Percentiles rank a stretch among this genome's conserved stretches.
phyloP scores from a whole-genome alignment of 2,888 invertebrate species.

The Trichogramma dendrolimi region DNA sequence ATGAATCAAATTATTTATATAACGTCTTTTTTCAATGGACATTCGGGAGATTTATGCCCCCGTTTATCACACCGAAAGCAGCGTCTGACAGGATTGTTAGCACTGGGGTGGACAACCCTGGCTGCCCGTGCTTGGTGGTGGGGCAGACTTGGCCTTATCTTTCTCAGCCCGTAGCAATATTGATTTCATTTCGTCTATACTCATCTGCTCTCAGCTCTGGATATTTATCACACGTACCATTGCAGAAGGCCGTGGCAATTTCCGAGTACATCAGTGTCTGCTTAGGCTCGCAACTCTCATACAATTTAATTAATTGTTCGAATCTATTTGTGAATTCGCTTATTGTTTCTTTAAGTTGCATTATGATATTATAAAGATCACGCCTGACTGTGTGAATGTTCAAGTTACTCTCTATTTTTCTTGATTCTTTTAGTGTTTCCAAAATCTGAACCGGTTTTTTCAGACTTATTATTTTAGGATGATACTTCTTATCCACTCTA shows the following conservation, averaged over 20 bases:
- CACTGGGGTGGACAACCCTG: background rate
- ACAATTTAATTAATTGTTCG: conserved; percentile 7
- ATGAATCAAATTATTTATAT: too few species aligned
- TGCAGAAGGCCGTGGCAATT: conserved; percentile 7
- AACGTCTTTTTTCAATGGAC: background rate
- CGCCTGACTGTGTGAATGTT: conserved; percentile 10
- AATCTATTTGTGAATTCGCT: conserved; percentile 10
- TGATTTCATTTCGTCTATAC: background rate
- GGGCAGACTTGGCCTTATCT: background rate
- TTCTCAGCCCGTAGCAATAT: background rate
- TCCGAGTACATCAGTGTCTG: conserved; percentile 4
- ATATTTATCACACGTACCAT: background rate
- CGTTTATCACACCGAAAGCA: background rate
- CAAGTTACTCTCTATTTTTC: conserved; percentile 1
- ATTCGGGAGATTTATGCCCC: background rate
- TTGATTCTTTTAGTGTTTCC: conserved; percentile 8
- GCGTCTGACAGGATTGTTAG: background rate
- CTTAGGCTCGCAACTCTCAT: conserved; percentile 8
- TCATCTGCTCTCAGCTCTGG: conserved; percentile 6
- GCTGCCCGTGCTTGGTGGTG: background rate
- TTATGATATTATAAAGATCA: conserved; percentile 4
- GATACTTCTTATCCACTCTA: conserved; percentile 13
- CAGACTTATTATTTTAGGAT: conserved; percentile 5
- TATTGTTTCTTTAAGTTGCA: conserved; percentile 6
- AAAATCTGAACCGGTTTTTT: conserved; percentile 7